phyloP scores from a whole-genome alignment of 2,113 vertebrate genomes.

The Colius striatus region DNA sequence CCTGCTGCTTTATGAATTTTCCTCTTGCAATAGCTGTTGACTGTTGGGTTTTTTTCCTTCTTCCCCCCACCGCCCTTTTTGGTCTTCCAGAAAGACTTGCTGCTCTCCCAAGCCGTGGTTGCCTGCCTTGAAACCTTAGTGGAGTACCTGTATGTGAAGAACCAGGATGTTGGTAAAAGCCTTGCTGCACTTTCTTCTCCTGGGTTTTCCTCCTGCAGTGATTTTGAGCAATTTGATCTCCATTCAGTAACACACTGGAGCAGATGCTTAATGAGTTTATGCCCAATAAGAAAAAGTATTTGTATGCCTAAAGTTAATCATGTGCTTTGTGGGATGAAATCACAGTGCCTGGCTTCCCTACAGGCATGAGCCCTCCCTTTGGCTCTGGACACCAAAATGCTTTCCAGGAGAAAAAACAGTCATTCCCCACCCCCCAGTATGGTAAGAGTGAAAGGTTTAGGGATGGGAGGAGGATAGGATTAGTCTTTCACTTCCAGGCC shows the following conservation, averaged over 20 bases:
- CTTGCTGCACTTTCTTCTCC: not conserved
- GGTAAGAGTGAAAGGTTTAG: not conserved
- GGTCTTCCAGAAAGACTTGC: constrained; percentile 84
- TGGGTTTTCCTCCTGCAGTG: not conserved
- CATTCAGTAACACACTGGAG: not conserved
- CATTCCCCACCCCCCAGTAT: not conserved
- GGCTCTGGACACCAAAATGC: not conserved
- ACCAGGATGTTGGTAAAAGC: constrained; percentile 80
- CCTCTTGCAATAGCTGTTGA: not conserved
- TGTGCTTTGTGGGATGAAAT: not conserved
- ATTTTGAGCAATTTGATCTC: constrained; percentile 27
- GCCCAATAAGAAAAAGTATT: constrained; percentile 6
- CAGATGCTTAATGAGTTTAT: constrained; percentile 11
- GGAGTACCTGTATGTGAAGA: constrained; percentile 82
- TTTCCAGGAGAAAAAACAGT: not conserved
- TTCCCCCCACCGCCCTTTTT: constrained; percentile 8
- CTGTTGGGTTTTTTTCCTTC: not conserved
- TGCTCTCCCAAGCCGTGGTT: constrained; percentile 83
- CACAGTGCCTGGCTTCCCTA: not conserved
- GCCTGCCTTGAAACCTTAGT: constrained; percentile 87
- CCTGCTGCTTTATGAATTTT: not conserved
- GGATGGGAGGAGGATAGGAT: not conserved
- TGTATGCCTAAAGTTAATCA: not conserved
- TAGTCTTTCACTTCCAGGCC: not conserved
- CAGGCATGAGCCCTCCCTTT: not conserved